Base-by-base conservation (phyloP, 1,140 invertebrate species). In the Macrotrachela quadricornifera region DNA sequence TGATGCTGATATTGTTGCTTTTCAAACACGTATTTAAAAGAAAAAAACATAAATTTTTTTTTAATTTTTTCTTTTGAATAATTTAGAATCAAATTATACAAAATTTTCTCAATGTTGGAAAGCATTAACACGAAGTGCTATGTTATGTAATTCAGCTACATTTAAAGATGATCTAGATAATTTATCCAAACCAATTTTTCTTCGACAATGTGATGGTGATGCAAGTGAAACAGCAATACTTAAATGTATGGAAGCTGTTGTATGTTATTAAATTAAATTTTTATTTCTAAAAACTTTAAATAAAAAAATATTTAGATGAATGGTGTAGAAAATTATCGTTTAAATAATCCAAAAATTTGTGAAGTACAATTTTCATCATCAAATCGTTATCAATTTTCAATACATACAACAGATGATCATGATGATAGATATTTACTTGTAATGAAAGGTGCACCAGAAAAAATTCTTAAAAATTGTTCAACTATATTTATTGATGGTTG, bases 1-100 rank as follows among this genome's bases (percentile, higher is more conserved):
- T 66, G 86, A 92, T 65, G 85, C 43, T n/a, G 18, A 40, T 44
- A 41, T 41, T 17, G 41, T 44, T 11, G 41, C 43, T 38, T 16
- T 43, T 11, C 14, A 44, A 36, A 10, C 49, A 46, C 18, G 14
- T 46, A 16, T n/a, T 46, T 46, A 46, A 21, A n/a, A n/a, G n/a
- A n/a, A n/a, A n/a, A n/a, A n/a, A n/a, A n/a, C n/a, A n/a, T 42
- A 11, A 15, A 42, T 42, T 13, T 42, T 4, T 6, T 42, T 15
- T 14, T 42, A 42, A 13, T 42, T 42, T 11, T 14, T 42, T 46
- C 44, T 1, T 14, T 46, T 11, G 51, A 52, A 11, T 21, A 17
- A 30, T 37, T 16, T 52, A 18, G 39, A 52, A 15, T 36, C 43
- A 39, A 40, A 37, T 44, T 42, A 52, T 46, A 45, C 43, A 45